These are phyloP conservation scores for Ceriagrion tenellum DNA, from an alignment of 2,888 invertebrate species.

Conservation along the genomic window DNA sequence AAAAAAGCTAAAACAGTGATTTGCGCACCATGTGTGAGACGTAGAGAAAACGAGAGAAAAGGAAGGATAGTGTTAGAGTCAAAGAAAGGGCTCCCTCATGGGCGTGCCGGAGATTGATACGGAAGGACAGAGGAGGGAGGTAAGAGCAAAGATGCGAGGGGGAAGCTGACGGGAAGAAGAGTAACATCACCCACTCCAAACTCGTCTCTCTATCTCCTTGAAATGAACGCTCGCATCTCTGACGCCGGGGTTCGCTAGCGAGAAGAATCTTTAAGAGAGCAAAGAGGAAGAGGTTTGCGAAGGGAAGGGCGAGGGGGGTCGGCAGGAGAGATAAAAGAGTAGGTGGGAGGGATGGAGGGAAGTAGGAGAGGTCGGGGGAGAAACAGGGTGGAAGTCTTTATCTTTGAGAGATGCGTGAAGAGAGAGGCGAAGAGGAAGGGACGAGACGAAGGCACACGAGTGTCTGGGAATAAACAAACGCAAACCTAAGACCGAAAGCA, in stretches of 20 bases:
- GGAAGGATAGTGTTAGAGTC: neutral
- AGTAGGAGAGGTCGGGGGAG: neutral
- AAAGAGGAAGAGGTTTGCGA: neutral
- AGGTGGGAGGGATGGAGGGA: neutral
- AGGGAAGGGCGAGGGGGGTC: neutral
- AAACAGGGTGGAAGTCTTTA: neutral
- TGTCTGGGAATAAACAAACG: neutral
- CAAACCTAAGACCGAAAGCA: conserved; percentile 3
- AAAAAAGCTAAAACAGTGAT: no score
- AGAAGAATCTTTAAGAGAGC: conserved; percentile 13
- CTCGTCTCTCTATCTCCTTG: neutral
- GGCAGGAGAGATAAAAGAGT: neutral
- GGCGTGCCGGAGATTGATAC: neutral
- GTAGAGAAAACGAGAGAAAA: neutral
- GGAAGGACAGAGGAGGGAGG: neutral
- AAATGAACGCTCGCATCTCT: conserved; percentile 1
- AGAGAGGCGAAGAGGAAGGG: neutral
- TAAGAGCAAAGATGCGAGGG: neutral
- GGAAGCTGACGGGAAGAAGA: neutral
- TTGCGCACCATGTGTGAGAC: neutral
- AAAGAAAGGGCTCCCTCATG: neutral
- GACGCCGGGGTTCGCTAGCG: conserved; percentile 28
- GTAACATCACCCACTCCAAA: neutral
- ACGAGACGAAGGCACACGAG: neutral
- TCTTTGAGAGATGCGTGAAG: neutral